Percentiles rank a stretch among this genome's conserved stretches.
These are phyloP conservation scores for Ramphastos sulfuratus DNA, from an alignment of 2,113 vertebrate species.

Conservation along the genomic window DNA sequence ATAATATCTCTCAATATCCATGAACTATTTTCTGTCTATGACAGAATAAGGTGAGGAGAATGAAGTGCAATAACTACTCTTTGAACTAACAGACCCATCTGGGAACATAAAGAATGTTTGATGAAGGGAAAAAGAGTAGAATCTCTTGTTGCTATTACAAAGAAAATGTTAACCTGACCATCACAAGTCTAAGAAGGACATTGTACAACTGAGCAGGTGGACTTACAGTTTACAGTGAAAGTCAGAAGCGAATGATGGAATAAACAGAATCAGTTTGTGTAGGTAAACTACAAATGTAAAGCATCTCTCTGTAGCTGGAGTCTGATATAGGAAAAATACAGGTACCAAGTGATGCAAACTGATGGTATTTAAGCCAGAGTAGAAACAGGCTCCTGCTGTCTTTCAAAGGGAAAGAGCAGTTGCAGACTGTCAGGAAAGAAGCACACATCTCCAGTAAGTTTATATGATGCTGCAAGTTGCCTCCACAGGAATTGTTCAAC, in stretches of 20 bases:
- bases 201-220: background rate
- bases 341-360: background rate
- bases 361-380: background rate
- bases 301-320: background rate
- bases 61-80: background rate
- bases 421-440: background rate
- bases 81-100: background rate
- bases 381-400: background rate
- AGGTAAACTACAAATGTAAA: background rate
- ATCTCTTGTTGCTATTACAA: background rate
- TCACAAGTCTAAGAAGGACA: background rate
- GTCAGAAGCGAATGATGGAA: background rate
- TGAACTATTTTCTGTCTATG: background rate
- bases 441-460: background rate
- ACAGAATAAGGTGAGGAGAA: background rate
- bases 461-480: background rate
- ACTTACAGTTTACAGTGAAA: background rate
- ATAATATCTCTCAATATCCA: background rate
- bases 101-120: background rate
- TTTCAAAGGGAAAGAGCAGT: background rate
- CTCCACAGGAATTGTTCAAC: background rate
- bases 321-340: background rate
- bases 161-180: background rate
- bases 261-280: background rate
- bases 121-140: background rate